Base-by-base conservation (phyloP, 1,140 invertebrate species). In the Protaetia brevitarsis region DNA sequence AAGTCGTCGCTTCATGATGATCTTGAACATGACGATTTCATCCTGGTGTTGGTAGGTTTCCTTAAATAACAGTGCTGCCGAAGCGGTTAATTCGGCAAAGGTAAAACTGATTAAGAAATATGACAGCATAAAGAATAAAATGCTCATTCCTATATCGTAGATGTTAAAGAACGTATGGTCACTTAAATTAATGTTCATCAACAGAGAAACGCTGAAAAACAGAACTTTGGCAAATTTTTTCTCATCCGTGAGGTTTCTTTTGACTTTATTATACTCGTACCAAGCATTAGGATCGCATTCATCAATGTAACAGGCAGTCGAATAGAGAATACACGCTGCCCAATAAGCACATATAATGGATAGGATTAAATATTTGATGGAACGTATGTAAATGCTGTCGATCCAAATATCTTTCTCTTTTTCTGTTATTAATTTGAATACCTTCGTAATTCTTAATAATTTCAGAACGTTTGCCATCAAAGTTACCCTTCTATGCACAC, bases 361-460 rank as follows among this genome's bases (percentile, higher is more conserved):
- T 2, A 69, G 3, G 3, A 37, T 21, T 19, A 34, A 41, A 51
- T 69, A 69, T 37, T 69, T 69, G 2, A 64, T 16, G 5, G 41
- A 13, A 8, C 10, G 36, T 23, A 64, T 21, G 10, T 41, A 29
- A 21, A 64, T 23, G 51, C n/a, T 64, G 11, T 64, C 21, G 7
- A 56, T 37, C 6, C 37, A 1, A 8, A 64, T 56, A 23, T 45
- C 56, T 21, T 45, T 69, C 21, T 69, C 62, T 23, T 64, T 57
- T 11, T 57, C 56, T 7, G 29, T 5, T 19, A 69, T 45, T 31
- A 65, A 61, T 26, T 36, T 56, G 6, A 67, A 56, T 10, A 64
- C 10, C 23, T 67, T 64, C 41, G 59, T 51, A 21, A 67, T 36
- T 66, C 65, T 69, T 19, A 69, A 13, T 5, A 67, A 8, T 4